phyloP scores from a whole-genome alignment of 2,113 vertebrate species.

The Saccopteryx leptura region DNA sequence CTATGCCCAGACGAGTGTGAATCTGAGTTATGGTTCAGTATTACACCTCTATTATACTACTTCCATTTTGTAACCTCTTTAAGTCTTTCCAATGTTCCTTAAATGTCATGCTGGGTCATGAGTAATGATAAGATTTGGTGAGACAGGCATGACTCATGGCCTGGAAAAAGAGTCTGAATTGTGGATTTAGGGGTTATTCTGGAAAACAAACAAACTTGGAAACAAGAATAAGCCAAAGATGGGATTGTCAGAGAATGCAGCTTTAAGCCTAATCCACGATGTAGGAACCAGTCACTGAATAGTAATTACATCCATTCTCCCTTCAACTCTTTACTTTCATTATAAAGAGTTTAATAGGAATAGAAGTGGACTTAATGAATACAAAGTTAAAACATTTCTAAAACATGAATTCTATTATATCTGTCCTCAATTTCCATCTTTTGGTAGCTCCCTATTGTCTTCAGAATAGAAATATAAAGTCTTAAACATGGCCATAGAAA shows the following conservation, averaged over 20 bases:
- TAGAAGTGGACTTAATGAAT: not conserved
- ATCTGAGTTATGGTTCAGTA: not conserved
- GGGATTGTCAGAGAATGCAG: not conserved
- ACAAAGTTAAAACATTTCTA: not conserved
- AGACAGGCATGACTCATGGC: not conserved
- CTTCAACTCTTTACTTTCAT: not conserved
- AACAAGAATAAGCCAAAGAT: not conserved
- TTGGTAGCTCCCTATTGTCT: not conserved
- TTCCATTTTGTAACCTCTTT: not conserved
- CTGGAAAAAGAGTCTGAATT: constrained; percentile 29
- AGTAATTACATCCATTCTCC: not conserved
- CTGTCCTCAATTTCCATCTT: not conserved
- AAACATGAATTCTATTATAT: not conserved
- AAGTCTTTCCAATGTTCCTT: not conserved
- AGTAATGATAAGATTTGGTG: constrained; percentile 22
- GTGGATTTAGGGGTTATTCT: not conserved
- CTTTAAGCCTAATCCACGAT: not conserved
- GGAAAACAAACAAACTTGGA: not conserved
- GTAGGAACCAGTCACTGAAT: not conserved
- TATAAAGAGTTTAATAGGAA: not conserved
- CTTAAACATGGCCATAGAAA: not conserved
- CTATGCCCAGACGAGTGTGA: not conserved
- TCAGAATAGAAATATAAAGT: not conserved
- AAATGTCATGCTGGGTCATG: not conserved
- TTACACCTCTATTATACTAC: not conserved